Base-by-base conservation (phyloP, 2,113 vertebrate genomes). In the Lipophrys pholis region DNA sequence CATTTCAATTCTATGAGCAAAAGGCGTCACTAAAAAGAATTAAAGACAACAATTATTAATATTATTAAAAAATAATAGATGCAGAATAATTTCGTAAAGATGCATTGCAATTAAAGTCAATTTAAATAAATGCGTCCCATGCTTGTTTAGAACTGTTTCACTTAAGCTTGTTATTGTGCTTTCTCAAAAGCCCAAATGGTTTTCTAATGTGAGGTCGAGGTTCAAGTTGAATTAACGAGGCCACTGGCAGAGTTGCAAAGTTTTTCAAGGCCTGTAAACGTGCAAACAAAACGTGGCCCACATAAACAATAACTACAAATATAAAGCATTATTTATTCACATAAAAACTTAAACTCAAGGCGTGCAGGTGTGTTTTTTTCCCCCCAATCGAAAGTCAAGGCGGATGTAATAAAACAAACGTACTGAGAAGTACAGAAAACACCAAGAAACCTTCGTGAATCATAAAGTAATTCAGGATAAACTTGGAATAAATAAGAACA, bases 171-270 rank as follows among this genome's bases (percentile, higher is more conserved):
- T 1, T 58, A 35, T 65, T 58, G 40, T 21, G 0, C 7, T 72
- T 48, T 48, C 21, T 59, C 2, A 48, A 11, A 55, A 75, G 30
- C 2, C 5, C 53, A 7, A 61, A 43, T 58, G 8, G 21, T 30
- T 30, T 30, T 30, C 21, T 30, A 30, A 30, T 30, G 21, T 59
- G 38, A 68, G 53, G 55, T 65, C 21, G 40, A 65, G 49, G 57
- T 45, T 67, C 41, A 50, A 0, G 12, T 71, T 72, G 43, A 67
- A 79, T 78, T 53, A 52, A 69, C 12, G 39, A 73, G 54, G 64
- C 41, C 71, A 80, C 69, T 39, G 17, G 81, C 75, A 74, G 61
- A 71, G 74, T 74, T 68, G 39, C 69, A 84, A 75, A 46, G 38
- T 61, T 70, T 61, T 57, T 48, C 63, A 66, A 83, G 74, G 69